These are phyloP conservation scores for Drosophila colorata DNA, from an alignment of 2,888 invertebrate species.

Conservation along the genomic window DNA sequence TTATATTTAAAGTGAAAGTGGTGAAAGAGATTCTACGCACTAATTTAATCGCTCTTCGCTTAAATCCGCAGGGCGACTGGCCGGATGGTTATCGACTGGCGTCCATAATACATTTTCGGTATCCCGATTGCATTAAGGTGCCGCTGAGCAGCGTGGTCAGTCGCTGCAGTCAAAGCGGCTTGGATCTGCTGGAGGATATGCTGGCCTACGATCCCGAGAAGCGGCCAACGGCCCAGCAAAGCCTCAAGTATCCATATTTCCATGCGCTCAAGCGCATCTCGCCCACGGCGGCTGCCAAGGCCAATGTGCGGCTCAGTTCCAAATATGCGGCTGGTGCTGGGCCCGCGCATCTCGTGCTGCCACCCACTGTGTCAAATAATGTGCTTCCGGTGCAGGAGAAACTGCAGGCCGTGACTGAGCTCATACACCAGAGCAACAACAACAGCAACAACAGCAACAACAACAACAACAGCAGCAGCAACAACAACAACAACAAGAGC, in stretches of 20 bases:
- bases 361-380: slow-evolving; percentile 77
- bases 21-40: too few relatives aligned
- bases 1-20: too few relatives aligned
- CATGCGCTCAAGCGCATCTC: slow-evolving; percentile 84
- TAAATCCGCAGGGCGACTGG: slow-evolving; percentile 91
- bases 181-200: slow-evolving; percentile 93
- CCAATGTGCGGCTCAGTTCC: slow-evolving; percentile 75
- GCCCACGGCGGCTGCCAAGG: slow-evolving; percentile 81
- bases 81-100: slow-evolving; percentile 97
- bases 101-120: slow-evolving; percentile 97
- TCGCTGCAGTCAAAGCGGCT: slow-evolving; percentile 92
- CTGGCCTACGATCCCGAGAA: slow-evolving; percentile 96
- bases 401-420: slow-evolving; percentile 77
- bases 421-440: slow-evolving; percentile 70
- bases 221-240: slow-evolving; percentile 95
- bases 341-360: slow-evolving; percentile 44
- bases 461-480: slow-evolving; percentile 43
- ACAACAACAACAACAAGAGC: slow-evolving; percentile 56
- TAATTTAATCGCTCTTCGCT: neutral
- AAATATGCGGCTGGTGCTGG: slow-evolving; percentile 65
- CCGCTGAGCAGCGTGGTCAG: slow-evolving; percentile 92
- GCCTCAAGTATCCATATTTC: slow-evolving; percentile 89
- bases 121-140: slow-evolving; percentile 94
- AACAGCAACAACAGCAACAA: slow-evolving; percentile 60
- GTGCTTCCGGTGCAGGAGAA: slow-evolving; percentile 83